A percentile compares a stretch with the other conserved stretches of the same genome.
Evolutionary conservation across 2,113 vertebrate genomes (phyloP).

Genomic region (Prunella himalayana): DNA sequence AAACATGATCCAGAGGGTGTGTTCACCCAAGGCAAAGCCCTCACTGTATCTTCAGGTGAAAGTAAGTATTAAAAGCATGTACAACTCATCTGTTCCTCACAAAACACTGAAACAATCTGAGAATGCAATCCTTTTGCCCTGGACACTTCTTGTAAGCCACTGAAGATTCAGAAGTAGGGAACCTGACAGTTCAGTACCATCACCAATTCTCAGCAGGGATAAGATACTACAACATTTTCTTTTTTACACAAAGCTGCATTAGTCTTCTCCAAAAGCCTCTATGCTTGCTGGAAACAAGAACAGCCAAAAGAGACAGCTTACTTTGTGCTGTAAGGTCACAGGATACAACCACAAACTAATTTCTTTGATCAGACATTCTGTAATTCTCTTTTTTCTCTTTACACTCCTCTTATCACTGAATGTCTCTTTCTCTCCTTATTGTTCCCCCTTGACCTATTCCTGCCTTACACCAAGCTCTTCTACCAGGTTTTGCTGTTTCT

Average conservation of each 20-base stretch:
- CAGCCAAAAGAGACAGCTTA: neutral
- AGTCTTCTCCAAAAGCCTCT: neutral
- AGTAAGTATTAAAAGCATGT: neutral
- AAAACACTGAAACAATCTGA: neutral
- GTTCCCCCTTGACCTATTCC: neutral
- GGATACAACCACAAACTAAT: neutral
- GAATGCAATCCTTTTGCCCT: neutral
- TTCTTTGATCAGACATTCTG: neutral
- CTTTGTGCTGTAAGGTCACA: neutral
- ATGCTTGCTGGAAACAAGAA: neutral
- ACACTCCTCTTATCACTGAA: neutral
- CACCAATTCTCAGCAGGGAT: neutral
- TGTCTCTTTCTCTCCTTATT: neutral
- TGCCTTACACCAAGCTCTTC: neutral
- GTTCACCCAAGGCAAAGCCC: neutral
- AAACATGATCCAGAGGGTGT: neutral
- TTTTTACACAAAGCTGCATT: neutral
- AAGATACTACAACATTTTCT: neutral
- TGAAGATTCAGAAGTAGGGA: neutral
- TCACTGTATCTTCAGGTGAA: neutral
- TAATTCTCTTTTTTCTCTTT: neutral
- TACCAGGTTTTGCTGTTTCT: neutral
- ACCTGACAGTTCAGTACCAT: neutral
- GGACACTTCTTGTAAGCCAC: neutral
- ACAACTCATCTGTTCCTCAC: neutral